These are phyloP conservation scores for Megalurothrips usitatus DNA, from an alignment of 2,888 invertebrate species.

Conservation along the genomic window DNA sequence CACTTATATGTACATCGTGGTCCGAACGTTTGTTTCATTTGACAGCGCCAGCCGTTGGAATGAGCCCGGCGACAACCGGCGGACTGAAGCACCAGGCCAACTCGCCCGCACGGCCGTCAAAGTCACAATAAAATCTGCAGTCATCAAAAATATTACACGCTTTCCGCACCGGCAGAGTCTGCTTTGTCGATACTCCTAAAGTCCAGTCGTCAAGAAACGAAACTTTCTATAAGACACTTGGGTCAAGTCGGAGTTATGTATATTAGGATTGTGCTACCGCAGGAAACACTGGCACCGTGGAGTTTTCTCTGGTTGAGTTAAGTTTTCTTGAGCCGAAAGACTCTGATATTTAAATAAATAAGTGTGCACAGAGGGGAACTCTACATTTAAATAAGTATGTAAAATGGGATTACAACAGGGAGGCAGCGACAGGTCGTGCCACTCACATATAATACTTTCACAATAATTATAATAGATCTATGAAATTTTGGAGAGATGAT, in stretches of 20 bases:
- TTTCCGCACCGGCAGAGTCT: conserved; percentile 3
- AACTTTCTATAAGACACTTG: conserved; percentile 6
- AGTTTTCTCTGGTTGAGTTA: not conserved
- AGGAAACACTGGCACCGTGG: conserved; percentile 8
- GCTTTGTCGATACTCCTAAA: not conserved
- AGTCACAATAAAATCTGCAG: conserved; percentile 25
- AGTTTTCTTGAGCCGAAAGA: not conserved
- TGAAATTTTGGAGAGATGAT: no score
- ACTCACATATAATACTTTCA: not conserved
- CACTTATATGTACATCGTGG: conserved; percentile 10
- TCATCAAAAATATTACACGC: conserved; percentile 21
- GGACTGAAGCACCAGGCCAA: no score
- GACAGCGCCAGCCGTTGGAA: not conserved
- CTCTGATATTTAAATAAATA: conserved; percentile 22
- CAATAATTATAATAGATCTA: not conserved
- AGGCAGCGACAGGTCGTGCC: not conserved
- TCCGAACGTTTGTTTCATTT: conserved; percentile 9
- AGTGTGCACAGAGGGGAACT: conserved; percentile 10
- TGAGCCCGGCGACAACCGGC: not conserved
- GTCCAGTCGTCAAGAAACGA: not conserved
- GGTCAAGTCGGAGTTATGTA: not conserved
- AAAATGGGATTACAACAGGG: not conserved
- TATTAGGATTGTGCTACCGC: conserved; percentile 17
- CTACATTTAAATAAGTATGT: conserved; percentile 5
- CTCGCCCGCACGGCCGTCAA: not conserved